Evolutionary conservation across 2,888 invertebrate genomes (phyloP), one percentile per base, ranked within the genome.

Genomic region (Drosophila dives): DNA sequence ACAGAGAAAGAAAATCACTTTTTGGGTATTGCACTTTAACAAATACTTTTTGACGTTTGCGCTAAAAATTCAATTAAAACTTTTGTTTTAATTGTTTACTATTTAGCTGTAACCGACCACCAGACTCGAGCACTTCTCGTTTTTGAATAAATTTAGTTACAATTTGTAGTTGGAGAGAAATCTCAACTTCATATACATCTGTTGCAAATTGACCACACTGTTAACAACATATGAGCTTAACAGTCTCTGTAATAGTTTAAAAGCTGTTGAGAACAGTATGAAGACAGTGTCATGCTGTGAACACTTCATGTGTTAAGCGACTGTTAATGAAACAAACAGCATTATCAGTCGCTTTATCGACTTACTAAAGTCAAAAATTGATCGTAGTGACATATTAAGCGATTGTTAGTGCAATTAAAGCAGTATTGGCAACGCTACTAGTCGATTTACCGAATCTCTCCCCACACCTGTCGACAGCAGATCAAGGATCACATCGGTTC

Each of bases 401-500:
- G 58, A 45, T 72, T 40, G 56, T 56, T 40, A 29, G 29, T 29
- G 17, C 7, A 66, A 11, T 3, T 32, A 10, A 11, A 12, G 8
- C 12, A 15, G 8, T 12, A 23, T 11, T 61, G 74, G 26, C 60
- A 75, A 33, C 73, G 15, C 73, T 58, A 8, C n/a, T 11, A n/a
- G 29, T 23, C 11, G 23, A 20, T 26, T 32, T 50, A 74, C 74
- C 75, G 64, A 92, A 91, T 80, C 89, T 93, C 67, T 91, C 75
- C 90, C 92, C 72, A 92, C 92, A 83, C 88, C 94, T 96, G 79
- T 95, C 96, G 58, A 94, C 95, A 95, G 92, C 97, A 97, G 93
- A 95, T 99, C 91, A 95, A 96, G 93, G 96, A 97, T 86, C 98
- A 98, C 82, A 95, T 99, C 92, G 96, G 96, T 91, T 98, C 98